These are phyloP conservation scores for Barbus barbus DNA, from an alignment of 2,113 vertebrate species.

Conservation along the genomic window DNA sequence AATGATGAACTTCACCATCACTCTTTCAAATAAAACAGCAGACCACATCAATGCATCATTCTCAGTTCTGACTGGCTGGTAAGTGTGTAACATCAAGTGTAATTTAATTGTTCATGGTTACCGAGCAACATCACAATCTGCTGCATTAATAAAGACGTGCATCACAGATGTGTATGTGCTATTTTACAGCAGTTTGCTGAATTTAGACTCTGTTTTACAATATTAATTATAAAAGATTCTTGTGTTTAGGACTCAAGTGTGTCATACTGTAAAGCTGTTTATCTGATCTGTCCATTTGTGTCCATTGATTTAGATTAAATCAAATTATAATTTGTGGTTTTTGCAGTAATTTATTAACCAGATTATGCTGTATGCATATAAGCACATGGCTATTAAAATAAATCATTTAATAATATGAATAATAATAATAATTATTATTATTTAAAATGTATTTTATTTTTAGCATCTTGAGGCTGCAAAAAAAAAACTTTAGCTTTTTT, in stretches of 20 bases:
- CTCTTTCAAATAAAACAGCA: constrained; percentile 72
- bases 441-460: no score
- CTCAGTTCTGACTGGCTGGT: background rate
- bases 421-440: no score
- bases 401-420: no score
- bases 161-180: background rate
- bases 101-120: background rate
- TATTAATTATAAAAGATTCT: no score
- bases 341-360: background rate
- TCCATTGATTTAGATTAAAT: background rate
- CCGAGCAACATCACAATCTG: background rate
- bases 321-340: background rate
- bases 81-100: background rate
- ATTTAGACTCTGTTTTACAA: background rate
- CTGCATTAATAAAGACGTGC: background rate
- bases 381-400: no score
- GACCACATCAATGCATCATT: background rate
- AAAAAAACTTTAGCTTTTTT: background rate
- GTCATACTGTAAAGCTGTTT: no score
- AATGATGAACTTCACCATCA: constrained; percentile 96
- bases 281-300: no score
- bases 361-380: background rate
- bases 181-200: background rate
- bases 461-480: background rate
- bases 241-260: no score